phyloP scores from a whole-genome alignment of 37 sponge, comb jelly and placozoan species.

The Chondrosia reniformis region DNA sequence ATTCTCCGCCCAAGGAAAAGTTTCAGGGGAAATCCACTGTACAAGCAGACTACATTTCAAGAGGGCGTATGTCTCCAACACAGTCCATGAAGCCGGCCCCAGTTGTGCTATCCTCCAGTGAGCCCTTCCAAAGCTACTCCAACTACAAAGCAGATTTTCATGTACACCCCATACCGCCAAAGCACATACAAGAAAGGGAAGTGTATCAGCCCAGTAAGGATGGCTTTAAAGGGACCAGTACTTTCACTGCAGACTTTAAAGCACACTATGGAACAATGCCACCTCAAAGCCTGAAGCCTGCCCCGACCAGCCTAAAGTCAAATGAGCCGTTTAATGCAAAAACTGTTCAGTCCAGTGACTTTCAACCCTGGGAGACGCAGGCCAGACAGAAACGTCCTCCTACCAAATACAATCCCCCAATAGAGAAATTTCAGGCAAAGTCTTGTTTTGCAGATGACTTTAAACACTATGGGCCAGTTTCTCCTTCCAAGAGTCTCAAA shows the following conservation, averaged over 20 bases:
- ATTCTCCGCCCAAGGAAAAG: constrained; percentile 53
- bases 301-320: constrained; percentile 6
- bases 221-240: constrained; percentile 32
- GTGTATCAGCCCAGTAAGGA: constrained; percentile 44
- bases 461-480: constrained; percentile 33
- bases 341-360: constrained; percentile 25
- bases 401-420: constrained; percentile 45
- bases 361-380: constrained; percentile 57
- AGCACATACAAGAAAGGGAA: constrained; percentile 20
- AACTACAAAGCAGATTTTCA: constrained; percentile 32
- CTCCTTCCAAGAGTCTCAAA: constrained; percentile 28
- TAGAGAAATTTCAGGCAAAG: constrained; percentile 39
- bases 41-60: constrained; percentile 37
- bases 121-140: constrained; percentile 64
- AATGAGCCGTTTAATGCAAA: constrained; percentile 47
- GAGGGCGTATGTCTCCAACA: constrained; percentile 15
- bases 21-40: constrained; percentile 49
- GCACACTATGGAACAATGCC: constrained; percentile 26
- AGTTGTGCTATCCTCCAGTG: constrained; percentile 14
- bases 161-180: constrained; percentile 31
- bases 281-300: constrained; percentile 37
- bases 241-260: constrained; percentile 44
- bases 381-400: constrained; percentile 40
- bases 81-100: constrained; percentile 44
- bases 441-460: constrained; percentile 39